Base-by-base conservation (phyloP, 30 jellyfish, hydroid and myxozoan species). In the Calvadosia cruxmelitensis region DNA sequence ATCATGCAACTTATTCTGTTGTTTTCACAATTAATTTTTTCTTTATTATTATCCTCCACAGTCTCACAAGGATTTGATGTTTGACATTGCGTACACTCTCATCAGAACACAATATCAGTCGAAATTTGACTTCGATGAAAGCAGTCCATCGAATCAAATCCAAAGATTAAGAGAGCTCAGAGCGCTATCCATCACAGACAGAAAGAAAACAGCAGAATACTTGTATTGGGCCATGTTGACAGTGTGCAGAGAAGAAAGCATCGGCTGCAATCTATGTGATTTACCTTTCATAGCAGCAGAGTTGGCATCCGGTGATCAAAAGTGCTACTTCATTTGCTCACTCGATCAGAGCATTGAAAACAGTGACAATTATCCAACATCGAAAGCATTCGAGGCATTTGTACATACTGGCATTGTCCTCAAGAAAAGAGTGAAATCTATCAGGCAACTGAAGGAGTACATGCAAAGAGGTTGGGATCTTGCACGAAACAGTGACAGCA, bases 241-340 rank as follows among this genome's bases (percentile, higher is more conserved):
- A 5, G 15, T 42, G 20, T 42, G 57, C 57, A 42, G 20, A 42
- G 57, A 42, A 5, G 57, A 20, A 42, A 5, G 15, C 10, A 5
- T 42, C 57, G 20, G 20, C 10, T 42, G 57, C 57, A 42, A 20
- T 5, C 20, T 42, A 42, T 42, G 57, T 42, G 57, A 42, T 20
- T 5, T 42, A 5, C 20, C 20, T 20, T 42, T 42, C 20, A 63
- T 73, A 5, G 83, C 83, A 33, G 29, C 24, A 36, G 71, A 36
- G 29, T 23, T 23, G 15, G 76, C 29, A 5, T 1, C 29, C 3
- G 76, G 76, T 1, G 76, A 67, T 0, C 76, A 65, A 34, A 0
- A 67, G 26, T 67, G 76, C 0, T 67, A 26, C 66, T 34, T 67
- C 26, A 26, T 23, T 29, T 42, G 57, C 20, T 5, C 57, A 5